A percentile compares a stretch with the other conserved stretches of the same genome.
Evolutionary conservation across 2,113 vertebrate genomes (phyloP).

Genomic region (Cepphus grylle): DNA sequence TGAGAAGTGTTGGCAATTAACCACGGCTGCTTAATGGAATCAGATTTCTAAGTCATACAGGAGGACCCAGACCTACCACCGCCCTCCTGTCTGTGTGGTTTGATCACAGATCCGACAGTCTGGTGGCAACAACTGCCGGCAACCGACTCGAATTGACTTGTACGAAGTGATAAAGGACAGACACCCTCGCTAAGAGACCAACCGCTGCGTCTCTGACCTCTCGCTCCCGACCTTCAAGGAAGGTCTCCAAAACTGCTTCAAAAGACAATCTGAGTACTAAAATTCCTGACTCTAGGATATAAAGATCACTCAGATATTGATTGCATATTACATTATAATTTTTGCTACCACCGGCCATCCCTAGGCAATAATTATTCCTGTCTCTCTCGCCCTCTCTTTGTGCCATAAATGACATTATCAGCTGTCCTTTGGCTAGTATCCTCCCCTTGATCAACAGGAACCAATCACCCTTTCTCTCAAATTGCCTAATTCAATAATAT

Average conservation of each 20-base stretch:
- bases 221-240: not conserved
- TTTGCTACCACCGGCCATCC: not conserved
- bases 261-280: not conserved
- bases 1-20: not conserved
- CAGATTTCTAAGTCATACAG: not conserved
- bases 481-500: constrained; percentile 23
- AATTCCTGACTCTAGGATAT: not conserved
- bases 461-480: constrained; percentile 12
- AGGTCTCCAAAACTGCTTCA: not conserved
- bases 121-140: not conserved
- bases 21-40: not conserved
- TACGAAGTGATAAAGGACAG: not conserved
- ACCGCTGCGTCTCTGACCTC: not conserved
- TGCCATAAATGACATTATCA: constrained; percentile 32
- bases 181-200: not conserved
- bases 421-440: not conserved
- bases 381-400: not conserved
- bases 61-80: not conserved
- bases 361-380: not conserved
- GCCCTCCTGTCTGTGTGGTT: not conserved
- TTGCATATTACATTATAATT: not conserved
- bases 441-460: constrained; percentile 24
- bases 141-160: not conserved
- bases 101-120: not conserved
- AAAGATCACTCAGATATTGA: not conserved